phyloP scores from a whole-genome alignment of 2,797 vertebrate genomes.

The Heterohyrax brucei region DNA sequence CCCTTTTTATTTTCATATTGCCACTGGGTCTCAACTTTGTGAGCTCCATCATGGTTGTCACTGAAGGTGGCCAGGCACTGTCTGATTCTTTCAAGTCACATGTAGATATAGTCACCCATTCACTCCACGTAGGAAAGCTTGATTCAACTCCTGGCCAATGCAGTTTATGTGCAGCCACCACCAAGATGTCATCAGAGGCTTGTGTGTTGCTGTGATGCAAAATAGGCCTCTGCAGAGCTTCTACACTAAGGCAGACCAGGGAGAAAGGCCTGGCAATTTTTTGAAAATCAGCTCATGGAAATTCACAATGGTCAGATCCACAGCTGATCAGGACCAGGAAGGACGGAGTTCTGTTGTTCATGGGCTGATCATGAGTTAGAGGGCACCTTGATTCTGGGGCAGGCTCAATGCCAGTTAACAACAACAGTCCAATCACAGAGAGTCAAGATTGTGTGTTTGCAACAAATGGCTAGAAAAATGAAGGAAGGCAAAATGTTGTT shows the following conservation, averaged over 20 bases:
- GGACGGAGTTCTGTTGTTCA: not conserved
- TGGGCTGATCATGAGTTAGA: not conserved
- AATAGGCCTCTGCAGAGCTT: not conserved
- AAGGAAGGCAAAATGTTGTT: conserved; percentile 64
- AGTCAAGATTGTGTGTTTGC: conserved; percentile 21
- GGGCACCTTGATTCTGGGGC: not conserved
- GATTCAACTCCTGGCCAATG: not conserved
- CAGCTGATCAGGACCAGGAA: not conserved
- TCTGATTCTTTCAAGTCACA: no score
- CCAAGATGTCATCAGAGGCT: not conserved
- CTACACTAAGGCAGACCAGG: not conserved
- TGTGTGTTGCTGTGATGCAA: not conserved
- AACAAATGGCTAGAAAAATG: conserved; percentile 40
- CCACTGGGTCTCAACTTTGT: no score
- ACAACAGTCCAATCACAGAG: not conserved
- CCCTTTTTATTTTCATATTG: no score
- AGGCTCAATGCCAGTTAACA: not conserved
- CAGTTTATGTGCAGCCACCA: not conserved
- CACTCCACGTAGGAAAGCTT: not conserved
- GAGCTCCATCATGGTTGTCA: no score
- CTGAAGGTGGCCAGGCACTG: no score
- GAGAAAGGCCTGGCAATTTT: not conserved
- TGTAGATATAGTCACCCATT: no score
- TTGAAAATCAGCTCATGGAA: not conserved
- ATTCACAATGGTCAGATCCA: not conserved